phyloP scores from a whole-genome alignment of 2,797 vertebrate species.

The Borostomias antarcticus region DNA sequence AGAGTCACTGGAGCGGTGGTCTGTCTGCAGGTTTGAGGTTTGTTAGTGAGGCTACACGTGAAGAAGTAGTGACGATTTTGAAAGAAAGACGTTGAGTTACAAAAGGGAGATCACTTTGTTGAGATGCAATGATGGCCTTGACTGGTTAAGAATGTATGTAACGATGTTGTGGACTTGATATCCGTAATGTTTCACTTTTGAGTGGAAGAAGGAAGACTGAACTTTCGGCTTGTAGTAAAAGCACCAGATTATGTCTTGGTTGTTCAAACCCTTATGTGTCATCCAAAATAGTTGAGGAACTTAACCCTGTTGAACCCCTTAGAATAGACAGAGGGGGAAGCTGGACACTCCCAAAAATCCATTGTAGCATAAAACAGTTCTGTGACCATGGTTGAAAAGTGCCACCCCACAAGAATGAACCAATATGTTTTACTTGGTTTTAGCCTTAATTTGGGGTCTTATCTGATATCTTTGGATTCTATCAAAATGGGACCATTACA shows the following conservation, averaged over 20 bases:
- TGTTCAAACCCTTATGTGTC: constrained; percentile 59
- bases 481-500: constrained; percentile 33
- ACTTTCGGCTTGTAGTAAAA: constrained; percentile 69
- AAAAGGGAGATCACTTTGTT: not conserved
- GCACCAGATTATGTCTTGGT: constrained; percentile 60
- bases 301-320: constrained; percentile 24
- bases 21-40: constrained; percentile 27
- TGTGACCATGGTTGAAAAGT: constrained; percentile 47
- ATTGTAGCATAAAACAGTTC: constrained; percentile 44
- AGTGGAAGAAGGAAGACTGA: constrained; percentile 65
- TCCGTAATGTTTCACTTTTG: constrained; percentile 47
- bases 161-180: constrained; percentile 36
- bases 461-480: constrained; percentile 22
- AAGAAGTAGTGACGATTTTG: constrained; percentile 16
- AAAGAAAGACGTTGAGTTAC: constrained; percentile 5
- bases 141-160: constrained; percentile 32
- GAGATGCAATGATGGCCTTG: constrained; percentile 24
- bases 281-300: constrained; percentile 36
- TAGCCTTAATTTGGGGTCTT: constrained; percentile 65
- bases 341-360: constrained; percentile 38
- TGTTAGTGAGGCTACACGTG: constrained; percentile 17
- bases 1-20: not conserved
- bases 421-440: constrained; percentile 56
- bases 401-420: constrained; percentile 46
- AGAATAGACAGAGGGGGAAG: constrained; percentile 37